These are phyloP conservation scores for Nomada fabriciana DNA, from an alignment of 2,888 invertebrate genomes.

Conservation along the genomic window DNA sequence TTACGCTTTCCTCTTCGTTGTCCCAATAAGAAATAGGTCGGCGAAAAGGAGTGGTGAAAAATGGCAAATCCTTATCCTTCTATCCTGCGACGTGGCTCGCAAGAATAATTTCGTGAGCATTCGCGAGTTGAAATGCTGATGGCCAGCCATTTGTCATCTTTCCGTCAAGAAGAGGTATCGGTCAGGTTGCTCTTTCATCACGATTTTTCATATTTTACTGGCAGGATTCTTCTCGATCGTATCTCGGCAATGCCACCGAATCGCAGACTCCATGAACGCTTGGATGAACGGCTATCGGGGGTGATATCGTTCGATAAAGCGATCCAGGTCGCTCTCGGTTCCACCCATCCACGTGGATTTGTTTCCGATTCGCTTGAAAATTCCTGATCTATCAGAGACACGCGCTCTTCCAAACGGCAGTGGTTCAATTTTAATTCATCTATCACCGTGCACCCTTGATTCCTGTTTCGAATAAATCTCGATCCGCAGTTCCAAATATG, in stretches of 20 bases:
- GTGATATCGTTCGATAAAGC: slow-evolving; percentile 1
- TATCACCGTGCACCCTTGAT: background rate
- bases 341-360: background rate
- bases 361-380: slow-evolving; percentile 22
- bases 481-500: no score
- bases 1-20: background rate
- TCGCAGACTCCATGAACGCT: background rate
- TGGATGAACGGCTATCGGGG: background rate
- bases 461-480: background rate
- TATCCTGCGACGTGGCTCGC: background rate
- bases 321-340: background rate
- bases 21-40: no score
- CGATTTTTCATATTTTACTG: slow-evolving; percentile 1
- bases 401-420: slow-evolving; percentile 5
- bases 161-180: slow-evolving; percentile 37
- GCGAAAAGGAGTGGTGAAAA: no score
- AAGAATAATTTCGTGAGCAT: no score
- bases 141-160: slow-evolving; percentile 39
- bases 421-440: slow-evolving; percentile 49
- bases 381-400: slow-evolving; percentile 22
- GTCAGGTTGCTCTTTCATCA: slow-evolving; percentile 34
- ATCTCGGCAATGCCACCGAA: background rate
- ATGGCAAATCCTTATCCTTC: background rate
- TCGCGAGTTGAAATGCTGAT: slow-evolving; percentile 43
- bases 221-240: background rate